Percentiles rank a stretch among this genome's conserved stretches.
phyloP scores from a whole-genome alignment of 2,113 vertebrate species.

The Chionodraco myersi region DNA sequence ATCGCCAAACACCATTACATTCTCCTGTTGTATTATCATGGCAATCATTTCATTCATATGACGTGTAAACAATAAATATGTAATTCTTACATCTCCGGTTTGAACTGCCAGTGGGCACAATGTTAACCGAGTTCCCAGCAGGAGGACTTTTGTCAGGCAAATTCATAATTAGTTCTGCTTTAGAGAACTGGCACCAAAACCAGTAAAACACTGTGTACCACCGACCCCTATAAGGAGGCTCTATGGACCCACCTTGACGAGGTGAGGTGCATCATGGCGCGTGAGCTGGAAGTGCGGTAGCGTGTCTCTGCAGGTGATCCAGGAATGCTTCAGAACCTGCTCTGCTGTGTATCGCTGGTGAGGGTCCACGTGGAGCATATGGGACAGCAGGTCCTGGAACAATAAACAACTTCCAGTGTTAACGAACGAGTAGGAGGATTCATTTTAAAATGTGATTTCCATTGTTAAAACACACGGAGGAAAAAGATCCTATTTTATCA shows the following conservation, averaged over 20 bases:
- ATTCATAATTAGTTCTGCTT: no score
- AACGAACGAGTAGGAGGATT: background rate
- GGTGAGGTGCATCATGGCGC: conserved; percentile 90
- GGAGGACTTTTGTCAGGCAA: no score
- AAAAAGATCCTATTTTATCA: conserved; percentile 1
- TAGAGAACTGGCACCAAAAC: no score
- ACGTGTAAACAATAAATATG: no score
- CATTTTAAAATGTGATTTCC: background rate
- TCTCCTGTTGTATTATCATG: no score
- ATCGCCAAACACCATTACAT: no score
- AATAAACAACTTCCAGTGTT: background rate
- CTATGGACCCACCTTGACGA: conserved; percentile 88
- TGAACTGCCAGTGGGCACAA: no score
- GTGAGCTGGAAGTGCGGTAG: conserved; percentile 93
- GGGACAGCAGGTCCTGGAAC: conserved; percentile 92
- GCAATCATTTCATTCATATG: no score
- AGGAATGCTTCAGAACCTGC: conserved; percentile 95
- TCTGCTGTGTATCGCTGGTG: conserved; percentile 95
- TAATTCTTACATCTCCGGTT: no score
- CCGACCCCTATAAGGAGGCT: background rate
- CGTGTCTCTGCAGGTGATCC: conserved; percentile 93
- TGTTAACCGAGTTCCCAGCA: no score
- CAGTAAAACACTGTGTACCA: no score
- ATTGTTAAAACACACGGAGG: background rate
- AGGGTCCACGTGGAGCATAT: conserved; percentile 98